Percentiles rank a stretch among this genome's conserved stretches.
Conservation (phyloP, 37 sponge, comb jelly and placozoan genomes). For the Halisarca cf. caerulea region DNA sequence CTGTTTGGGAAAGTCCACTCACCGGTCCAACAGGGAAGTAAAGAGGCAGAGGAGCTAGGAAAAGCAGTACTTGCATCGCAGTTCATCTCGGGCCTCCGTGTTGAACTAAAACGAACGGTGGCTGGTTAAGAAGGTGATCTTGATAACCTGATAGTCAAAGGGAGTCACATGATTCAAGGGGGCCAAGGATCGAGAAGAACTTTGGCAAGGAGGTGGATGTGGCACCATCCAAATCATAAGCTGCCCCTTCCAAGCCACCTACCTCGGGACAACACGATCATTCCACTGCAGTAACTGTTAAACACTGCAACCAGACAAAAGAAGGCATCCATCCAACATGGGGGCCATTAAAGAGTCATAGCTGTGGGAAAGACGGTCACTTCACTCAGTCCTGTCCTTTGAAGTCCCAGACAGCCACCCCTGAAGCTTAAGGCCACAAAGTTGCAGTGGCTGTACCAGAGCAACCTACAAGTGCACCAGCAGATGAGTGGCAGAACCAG, state of each 20-base stretch:
- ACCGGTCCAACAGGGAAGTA: not conserved
- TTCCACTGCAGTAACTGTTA: not conserved
- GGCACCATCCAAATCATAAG: not conserved
- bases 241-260: not conserved
- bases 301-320: too few species aligned
- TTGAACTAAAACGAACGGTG: slow-evolving; percentile 18
- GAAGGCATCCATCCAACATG: not conserved
- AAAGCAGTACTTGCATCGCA: slow-evolving; percentile 34
- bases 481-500: not conserved
- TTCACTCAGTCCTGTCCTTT: not conserved
- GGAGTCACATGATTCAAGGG: too few species aligned
- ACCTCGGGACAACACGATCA: not conserved
- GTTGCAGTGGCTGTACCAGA: not conserved
- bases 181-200: too few species aligned
- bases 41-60: slow-evolving; percentile 42
- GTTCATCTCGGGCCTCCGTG: slow-evolving; percentile 33
- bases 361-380: not conserved
- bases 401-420: not conserved
- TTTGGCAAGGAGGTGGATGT: not conserved
- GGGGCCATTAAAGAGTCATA: not conserved
- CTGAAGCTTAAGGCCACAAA: not conserved
- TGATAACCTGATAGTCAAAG: slow-evolving; percentile 27
- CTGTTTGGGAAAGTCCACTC: slow-evolving; percentile 42
- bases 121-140: slow-evolving; percentile 27
- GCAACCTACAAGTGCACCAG: not conserved